Evolutionary conservation across 1,140 invertebrate genomes (phyloP).

Genomic region (Heliconius himera): DNA sequence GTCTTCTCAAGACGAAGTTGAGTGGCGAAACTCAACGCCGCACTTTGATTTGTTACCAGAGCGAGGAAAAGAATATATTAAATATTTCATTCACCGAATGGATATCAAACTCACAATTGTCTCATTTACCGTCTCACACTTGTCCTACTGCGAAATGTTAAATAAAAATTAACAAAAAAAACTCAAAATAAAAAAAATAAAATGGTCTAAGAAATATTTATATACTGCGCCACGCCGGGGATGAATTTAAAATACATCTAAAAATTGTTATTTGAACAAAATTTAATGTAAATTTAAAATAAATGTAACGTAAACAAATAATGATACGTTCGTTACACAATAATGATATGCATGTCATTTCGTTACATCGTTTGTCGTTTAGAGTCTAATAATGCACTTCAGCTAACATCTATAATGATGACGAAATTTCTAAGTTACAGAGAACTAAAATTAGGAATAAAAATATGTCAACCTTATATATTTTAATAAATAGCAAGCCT

Average conservation of each 20-base stretch:
- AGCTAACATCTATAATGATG: neutral
- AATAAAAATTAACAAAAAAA: no score
- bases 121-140: no score
- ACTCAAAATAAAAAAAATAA: no score
- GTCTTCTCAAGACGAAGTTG: no score
- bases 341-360: neutral
- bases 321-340: neutral
- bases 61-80: no score
- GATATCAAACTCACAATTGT: no score
- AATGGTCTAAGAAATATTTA: no score
- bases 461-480: neutral
- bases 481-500: neutral
- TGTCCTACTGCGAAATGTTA: no score
- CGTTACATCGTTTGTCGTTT: neutral
- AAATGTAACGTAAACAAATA: neutral
- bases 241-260: neutral
- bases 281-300: neutral
- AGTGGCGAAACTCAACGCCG: no score
- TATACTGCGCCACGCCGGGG: no score
- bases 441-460: neutral
- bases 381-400: constrained; percentile 5
- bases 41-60: no score
- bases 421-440: neutral
- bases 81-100: no score
- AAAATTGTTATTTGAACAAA: neutral